phyloP scores from a whole-genome alignment of 2,888 invertebrate species.

The Rotaria magnacalcarata region DNA sequence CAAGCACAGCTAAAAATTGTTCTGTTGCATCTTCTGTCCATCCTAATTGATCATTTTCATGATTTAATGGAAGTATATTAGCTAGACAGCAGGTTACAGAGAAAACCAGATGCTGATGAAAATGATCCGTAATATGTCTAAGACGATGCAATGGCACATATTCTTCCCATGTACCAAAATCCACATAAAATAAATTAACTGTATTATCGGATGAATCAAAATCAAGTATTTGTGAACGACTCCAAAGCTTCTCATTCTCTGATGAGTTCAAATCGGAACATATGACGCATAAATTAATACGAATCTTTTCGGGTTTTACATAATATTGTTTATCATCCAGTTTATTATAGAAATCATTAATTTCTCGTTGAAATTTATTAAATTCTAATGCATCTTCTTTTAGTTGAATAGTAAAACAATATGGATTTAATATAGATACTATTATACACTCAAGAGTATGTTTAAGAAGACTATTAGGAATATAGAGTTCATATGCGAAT shows the following conservation, averaged over 20 bases:
- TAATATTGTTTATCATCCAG: background rate
- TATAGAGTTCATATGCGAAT: background rate
- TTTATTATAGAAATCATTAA: background rate
- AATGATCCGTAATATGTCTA: background rate
- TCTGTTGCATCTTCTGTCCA: conserved; percentile 1
- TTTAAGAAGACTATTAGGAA: background rate
- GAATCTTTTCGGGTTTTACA: background rate
- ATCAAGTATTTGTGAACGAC: conserved; percentile 10
- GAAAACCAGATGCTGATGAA: background rate
- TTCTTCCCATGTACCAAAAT: conserved; percentile 1
- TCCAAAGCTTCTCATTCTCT: background rate
- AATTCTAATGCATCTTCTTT: background rate
- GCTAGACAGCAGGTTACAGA: background rate
- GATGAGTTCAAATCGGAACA: background rate
- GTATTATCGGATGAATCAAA: background rate
- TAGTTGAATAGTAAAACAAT: background rate
- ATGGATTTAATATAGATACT: background rate
- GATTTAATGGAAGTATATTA: background rate
- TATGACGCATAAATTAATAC: background rate
- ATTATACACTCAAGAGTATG: background rate
- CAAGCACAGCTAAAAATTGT: background rate
- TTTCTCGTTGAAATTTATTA: background rate
- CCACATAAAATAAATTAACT: background rate
- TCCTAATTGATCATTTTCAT: background rate
- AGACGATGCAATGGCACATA: background rate